A percentile compares a stretch with the other conserved stretches of the same genome.
phyloP scores from a whole-genome alignment of 2,113 vertebrate species.

The Taurulus bubalis region DNA sequence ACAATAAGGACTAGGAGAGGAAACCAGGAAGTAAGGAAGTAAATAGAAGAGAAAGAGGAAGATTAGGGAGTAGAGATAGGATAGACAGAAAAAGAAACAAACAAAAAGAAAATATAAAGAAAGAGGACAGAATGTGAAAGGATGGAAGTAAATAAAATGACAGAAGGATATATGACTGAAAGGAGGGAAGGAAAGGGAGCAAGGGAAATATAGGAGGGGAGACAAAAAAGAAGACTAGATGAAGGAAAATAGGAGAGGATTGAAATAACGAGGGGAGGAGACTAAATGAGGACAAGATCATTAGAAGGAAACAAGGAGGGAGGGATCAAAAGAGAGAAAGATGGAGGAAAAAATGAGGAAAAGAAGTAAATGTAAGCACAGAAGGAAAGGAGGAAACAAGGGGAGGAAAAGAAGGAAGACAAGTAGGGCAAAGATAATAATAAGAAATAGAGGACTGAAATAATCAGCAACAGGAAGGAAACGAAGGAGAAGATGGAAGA shows the following conservation, averaged over 20 bases:
- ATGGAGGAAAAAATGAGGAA: conserved; percentile 1
- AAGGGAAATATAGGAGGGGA: background rate
- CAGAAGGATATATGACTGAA: background rate
- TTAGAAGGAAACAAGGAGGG: background rate
- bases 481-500: background rate
- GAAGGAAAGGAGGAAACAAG: background rate
- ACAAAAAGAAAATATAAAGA: background rate
- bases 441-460: too few relatives aligned
- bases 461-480: background rate
- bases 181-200: background rate
- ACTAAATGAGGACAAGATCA: background rate
- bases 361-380: background rate
- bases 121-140: background rate
- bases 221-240: background rate
- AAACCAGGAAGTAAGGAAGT: background rate
- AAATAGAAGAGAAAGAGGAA: background rate
- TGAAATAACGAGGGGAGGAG: background rate
- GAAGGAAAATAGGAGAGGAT: background rate
- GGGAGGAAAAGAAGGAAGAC: background rate
- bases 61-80: background rate
- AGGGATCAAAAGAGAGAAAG: background rate
- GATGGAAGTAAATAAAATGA: background rate
- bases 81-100: background rate
- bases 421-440: conserved; percentile 14
- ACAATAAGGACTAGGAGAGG: background rate